phyloP scores from a whole-genome alignment of 2,888 invertebrate species.

The Erebia aethiops region DNA sequence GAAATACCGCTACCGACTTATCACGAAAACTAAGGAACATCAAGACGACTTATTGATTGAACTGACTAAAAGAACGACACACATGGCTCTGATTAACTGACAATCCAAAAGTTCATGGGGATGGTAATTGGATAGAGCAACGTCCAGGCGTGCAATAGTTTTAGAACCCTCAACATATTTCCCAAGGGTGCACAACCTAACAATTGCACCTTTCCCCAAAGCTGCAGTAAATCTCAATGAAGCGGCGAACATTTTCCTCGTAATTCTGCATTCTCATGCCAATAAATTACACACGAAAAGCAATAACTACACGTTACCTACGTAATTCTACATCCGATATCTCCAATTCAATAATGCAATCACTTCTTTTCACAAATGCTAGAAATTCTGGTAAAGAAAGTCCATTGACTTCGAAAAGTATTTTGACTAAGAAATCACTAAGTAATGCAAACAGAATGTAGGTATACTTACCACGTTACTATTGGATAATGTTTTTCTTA shows the following conservation, averaged over 20 bases:
- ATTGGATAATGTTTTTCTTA: no score
- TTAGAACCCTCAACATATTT: slow-evolving; percentile 63
- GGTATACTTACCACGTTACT: background rate
- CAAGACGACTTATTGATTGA: no score
- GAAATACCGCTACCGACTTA: no score
- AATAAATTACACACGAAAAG: slow-evolving; percentile 43
- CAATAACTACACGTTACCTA: slow-evolving; percentile 25
- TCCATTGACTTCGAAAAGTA: background rate
- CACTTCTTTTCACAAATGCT: background rate
- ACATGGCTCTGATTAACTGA: background rate
- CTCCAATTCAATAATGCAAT: background rate
- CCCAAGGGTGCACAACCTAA: slow-evolving; percentile 53
- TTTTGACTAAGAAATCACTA: background rate
- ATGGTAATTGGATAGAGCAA: slow-evolving; percentile 44
- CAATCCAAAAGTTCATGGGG: slow-evolving; percentile 16
- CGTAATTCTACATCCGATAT: background rate
- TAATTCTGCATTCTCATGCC: slow-evolving; percentile 36
- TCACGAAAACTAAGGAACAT: no score
- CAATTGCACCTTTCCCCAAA: slow-evolving; percentile 49
- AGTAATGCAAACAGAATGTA: background rate
- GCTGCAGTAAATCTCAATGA: slow-evolving; percentile 76
- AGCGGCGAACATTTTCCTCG: slow-evolving; percentile 42
- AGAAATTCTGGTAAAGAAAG: background rate
- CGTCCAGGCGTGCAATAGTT: slow-evolving; percentile 33
- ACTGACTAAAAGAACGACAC: no score